Percentiles rank a stretch among this genome's conserved stretches.
phyloP scores from a whole-genome alignment of 2,797 vertebrate genomes.

The Selene dorsalis region DNA sequence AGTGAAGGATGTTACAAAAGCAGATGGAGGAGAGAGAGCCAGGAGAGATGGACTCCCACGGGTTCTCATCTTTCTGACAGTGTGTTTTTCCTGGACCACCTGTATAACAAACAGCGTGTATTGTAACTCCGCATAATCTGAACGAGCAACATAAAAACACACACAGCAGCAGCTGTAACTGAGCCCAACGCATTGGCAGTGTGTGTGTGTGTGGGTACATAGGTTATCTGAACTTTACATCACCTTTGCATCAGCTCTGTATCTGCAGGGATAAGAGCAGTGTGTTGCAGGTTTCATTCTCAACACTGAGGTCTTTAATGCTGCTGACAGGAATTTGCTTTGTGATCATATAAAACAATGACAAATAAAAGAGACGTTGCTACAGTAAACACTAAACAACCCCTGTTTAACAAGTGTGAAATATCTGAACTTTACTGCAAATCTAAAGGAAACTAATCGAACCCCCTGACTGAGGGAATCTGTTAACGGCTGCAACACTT shows the following conservation, averaged over 20 bases:
- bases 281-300: no score
- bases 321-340: no score
- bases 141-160: background rate
- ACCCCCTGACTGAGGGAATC: no score
- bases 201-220: background rate
- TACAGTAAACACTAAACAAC: no score
- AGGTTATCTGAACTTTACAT: background rate
- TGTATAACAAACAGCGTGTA: slow-evolving; percentile 20
- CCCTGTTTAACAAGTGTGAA: no score
- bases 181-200: background rate
- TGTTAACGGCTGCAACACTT: no score
- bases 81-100: slow-evolving; percentile 10
- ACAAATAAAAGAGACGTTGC: no score
- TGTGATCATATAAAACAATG: no score
- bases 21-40: background rate
- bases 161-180: background rate
- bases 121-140: background rate
- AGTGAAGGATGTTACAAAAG: background rate
- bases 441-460: no score
- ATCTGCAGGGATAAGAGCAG: background rate
- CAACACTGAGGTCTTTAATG: no score
- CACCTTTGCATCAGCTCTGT: background rate
- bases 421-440: no score
- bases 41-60: background rate
- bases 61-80: background rate